Conservation (phyloP, 2,113 vertebrate genomes). For the Pungitius pungitius region DNA sequence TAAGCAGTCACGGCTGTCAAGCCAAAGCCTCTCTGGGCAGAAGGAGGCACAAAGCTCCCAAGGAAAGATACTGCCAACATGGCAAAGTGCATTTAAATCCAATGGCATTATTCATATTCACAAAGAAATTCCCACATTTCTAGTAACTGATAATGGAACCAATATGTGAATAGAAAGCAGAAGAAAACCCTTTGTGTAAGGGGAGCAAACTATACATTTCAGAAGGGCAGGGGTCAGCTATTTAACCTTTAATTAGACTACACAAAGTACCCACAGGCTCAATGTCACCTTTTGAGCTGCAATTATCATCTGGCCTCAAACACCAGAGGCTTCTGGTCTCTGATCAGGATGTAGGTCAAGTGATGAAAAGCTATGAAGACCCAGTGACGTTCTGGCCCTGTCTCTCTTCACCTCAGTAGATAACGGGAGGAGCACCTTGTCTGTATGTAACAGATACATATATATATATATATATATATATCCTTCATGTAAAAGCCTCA, state of each 20-base stretch:
- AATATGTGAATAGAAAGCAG: background rate
- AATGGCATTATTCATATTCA: background rate
- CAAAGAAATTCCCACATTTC: background rate
- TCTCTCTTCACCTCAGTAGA: slow-evolving; percentile 8
- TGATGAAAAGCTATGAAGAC: slow-evolving; percentile 49
- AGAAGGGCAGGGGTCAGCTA: slow-evolving; percentile 19
- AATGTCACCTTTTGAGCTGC: slow-evolving; percentile 38
- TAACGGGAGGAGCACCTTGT: background rate
- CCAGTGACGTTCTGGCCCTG: background rate
- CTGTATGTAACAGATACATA: background rate
- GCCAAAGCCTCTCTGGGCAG: slow-evolving; percentile 27
- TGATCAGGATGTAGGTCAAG: slow-evolving; percentile 27
- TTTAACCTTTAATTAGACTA: slow-evolving; percentile 54
- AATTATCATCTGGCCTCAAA: slow-evolving; percentile 41
- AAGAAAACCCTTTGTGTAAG: background rate
- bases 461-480: background rate
- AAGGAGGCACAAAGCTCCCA: slow-evolving; percentile 16
- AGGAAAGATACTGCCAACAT: slow-evolving; percentile 29
- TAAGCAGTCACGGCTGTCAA: slow-evolving; percentile 30
- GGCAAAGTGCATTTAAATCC: background rate
- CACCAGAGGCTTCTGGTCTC: slow-evolving; percentile 45
- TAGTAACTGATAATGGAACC: background rate
- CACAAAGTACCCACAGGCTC: slow-evolving; percentile 30
- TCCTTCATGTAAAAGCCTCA: background rate
- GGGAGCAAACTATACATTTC: slow-evolving; percentile 31